Percentiles rank a stretch among this genome's conserved stretches.
These are phyloP conservation scores for Chloebia gouldiae DNA, from an alignment of 2,113 vertebrate species.

Conservation along the genomic window DNA sequence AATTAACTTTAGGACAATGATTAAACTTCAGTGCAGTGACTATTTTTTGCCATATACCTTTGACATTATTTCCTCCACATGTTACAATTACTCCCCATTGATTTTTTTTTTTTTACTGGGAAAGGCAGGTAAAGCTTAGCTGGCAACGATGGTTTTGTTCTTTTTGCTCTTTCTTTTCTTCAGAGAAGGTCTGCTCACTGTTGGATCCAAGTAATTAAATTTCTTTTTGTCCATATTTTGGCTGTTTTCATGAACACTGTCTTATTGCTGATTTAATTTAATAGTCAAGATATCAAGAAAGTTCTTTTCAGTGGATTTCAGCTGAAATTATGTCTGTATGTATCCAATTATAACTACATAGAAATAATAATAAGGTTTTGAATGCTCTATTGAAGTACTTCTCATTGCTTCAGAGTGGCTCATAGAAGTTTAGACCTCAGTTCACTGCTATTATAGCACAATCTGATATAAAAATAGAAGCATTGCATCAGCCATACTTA, in stretches of 20 bases:
- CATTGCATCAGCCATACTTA: background rate
- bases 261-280: slow-evolving; percentile 39
- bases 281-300: slow-evolving; percentile 6
- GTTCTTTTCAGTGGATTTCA: background rate
- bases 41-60: slow-evolving; percentile 1
- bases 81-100: slow-evolving; percentile 39
- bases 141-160: background rate
- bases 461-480: slow-evolving; percentile 17
- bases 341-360: slow-evolving; percentile 20
- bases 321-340: background rate
- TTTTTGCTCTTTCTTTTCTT: background rate
- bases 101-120: background rate
- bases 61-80: slow-evolving; percentile 17
- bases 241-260: background rate
- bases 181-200: slow-evolving; percentile 1
- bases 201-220: slow-evolving; percentile 33
- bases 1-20: slow-evolving; percentile 39
- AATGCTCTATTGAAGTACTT: background rate
- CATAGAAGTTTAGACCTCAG: background rate
- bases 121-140: background rate
- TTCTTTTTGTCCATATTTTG: background rate
- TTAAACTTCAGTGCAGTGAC: background rate
- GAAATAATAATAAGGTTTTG: slow-evolving; percentile 6
- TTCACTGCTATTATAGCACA: background rate
- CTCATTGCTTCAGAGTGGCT: background rate